These are phyloP conservation scores for Subanguina moxae DNA, from an alignment of 1,140 invertebrate species.

Conservation along the genomic window DNA sequence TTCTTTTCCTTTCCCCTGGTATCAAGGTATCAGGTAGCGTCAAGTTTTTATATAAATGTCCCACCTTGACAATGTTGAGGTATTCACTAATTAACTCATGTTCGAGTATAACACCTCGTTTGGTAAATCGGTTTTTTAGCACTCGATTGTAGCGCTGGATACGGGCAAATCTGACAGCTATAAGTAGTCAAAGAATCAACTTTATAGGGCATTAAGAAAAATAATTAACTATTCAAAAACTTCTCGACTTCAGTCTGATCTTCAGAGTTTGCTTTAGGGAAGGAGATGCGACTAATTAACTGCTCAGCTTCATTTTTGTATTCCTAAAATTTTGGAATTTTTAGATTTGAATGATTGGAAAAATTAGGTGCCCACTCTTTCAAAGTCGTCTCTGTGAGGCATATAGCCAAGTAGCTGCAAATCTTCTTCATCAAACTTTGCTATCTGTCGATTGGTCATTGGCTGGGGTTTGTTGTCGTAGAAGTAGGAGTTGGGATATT, in stretches of 20 bases:
- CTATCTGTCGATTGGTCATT: slow-evolving; percentile 17
- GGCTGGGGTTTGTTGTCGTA: slow-evolving; percentile 4
- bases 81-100: slow-evolving; percentile 22
- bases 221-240: slow-evolving; percentile 20
- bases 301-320: slow-evolving; percentile 33
- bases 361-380: slow-evolving; percentile 12
- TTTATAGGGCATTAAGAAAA: neutral
- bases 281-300: slow-evolving; percentile 25
- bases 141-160: slow-evolving; percentile 29
- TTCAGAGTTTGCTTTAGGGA: neutral
- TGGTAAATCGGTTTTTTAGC: slow-evolving; percentile 16
- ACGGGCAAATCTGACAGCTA: slow-evolving; percentile 9
- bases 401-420: slow-evolving; percentile 24
- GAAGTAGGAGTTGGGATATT: slow-evolving; percentile 19
- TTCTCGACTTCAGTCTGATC: slow-evolving; percentile 18
- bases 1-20: too few species aligned
- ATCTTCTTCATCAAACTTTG: slow-evolving; percentile 32
- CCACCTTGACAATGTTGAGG: slow-evolving; percentile 30
- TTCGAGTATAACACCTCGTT: slow-evolving; percentile 20
- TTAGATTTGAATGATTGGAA: neutral
- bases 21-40: too few species aligned
- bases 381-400: slow-evolving; percentile 28
- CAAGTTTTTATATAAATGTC: too few species aligned
- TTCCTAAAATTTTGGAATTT: slow-evolving; percentile 15
- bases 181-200: neutral